These are phyloP conservation scores for Odontothrips loti DNA, from an alignment of 2,888 invertebrate genomes.

Conservation along the genomic window DNA sequence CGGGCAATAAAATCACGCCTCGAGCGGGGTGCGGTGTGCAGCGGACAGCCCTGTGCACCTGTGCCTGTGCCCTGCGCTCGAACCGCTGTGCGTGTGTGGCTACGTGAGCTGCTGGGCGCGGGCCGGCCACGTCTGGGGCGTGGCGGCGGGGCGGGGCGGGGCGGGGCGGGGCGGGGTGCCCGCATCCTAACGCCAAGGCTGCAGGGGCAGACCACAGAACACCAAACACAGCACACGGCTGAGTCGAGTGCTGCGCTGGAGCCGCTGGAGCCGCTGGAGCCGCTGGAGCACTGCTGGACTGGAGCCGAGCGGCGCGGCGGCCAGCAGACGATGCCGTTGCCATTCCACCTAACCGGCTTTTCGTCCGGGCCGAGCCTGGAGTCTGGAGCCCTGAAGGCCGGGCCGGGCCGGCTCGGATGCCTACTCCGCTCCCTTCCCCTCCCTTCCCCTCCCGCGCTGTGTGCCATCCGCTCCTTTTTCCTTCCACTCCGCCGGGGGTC, in stretches of 20 bases:
- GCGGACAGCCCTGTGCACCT: background rate
- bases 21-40: background rate
- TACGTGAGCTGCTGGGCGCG: background rate
- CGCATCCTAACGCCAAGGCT: background rate
- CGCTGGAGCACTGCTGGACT: no score
- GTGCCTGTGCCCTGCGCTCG: background rate
- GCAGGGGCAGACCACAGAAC: background rate
- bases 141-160: background rate
- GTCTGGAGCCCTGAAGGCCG: background rate
- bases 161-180: conserved; percentile 9
- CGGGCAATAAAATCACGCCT: no score
- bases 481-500: background rate
- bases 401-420: background rate
- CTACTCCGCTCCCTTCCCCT: background rate
- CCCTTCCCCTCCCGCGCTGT: background rate
- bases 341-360: no score
- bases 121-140: background rate
- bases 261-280: no score
- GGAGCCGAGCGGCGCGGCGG: no score
- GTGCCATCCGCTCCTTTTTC: background rate
- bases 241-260: no score
- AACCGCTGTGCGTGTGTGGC: background rate
- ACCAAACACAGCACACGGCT: no score
- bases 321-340: no score
- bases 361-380: background rate